phyloP scores from a whole-genome alignment of 2,888 invertebrate genomes.

The Anthrax anthrax region DNA sequence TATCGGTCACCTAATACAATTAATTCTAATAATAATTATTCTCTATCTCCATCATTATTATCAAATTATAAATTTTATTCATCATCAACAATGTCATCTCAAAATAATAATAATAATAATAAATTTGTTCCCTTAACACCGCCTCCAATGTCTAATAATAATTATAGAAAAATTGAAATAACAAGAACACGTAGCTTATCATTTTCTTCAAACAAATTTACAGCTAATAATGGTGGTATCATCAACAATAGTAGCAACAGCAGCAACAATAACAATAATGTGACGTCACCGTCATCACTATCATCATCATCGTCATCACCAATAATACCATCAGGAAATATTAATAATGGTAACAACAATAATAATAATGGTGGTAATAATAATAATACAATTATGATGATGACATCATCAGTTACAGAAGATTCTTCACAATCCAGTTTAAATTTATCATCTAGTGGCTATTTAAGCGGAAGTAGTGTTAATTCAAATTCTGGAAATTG shows the following conservation, averaged over 20 bases:
- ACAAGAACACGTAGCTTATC: conserved; percentile 30
- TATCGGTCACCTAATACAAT: neutral
- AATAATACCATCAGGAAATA: conserved; percentile 13
- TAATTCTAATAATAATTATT: neutral
- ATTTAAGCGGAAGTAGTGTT: conserved; percentile 18
- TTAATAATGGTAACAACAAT: conserved; percentile 4
- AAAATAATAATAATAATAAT: neutral
- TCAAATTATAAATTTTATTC: neutral
- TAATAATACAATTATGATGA: neutral
- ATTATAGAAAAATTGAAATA: conserved; percentile 26
- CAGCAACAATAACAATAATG: neutral
- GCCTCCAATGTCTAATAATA: conserved; percentile 29
- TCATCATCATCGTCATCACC: conserved; percentile 12
- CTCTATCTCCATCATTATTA: neutral
- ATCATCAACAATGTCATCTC: neutral
- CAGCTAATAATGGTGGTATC: conserved; percentile 17
- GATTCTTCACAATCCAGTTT: conserved; percentile 21
- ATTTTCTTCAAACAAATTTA: conserved; percentile 33
- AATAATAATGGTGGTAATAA: neutral
- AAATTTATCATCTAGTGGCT: conserved; percentile 21
- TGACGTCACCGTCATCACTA: conserved; percentile 1
- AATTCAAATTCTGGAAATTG: conserved; percentile 14
- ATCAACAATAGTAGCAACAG: neutral
- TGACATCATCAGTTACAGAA: conserved; percentile 12
- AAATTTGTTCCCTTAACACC: conserved; percentile 26